Evolutionary conservation across 2,888 invertebrate species (phyloP), one percentile per base, ranked within the genome.

Genomic region (Heliconius ethilla): DNA sequence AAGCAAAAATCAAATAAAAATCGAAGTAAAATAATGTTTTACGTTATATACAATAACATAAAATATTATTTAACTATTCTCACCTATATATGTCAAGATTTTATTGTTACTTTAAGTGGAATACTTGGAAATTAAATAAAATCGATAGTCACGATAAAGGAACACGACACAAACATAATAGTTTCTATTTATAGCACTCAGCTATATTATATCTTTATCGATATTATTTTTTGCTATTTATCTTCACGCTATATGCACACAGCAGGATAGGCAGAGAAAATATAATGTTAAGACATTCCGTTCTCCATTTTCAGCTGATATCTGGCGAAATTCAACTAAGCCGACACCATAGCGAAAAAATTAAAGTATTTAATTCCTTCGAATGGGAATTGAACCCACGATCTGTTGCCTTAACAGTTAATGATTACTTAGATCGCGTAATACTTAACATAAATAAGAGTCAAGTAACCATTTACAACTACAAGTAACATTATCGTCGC

Each of bases 371-470:
- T 18, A 51, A 51, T 51, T 51, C 0, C 51, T 7, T 51, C 51
- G 0, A 51, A 18, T 51, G 18, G 7, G 51, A 51, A 51, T 51
- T 2, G 7, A 51, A 51, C 7, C 22, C 51, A 51, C 7, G 2
- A 9, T 7, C 51, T 51, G 7, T 51, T 7, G 18, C 51, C 7
- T 9, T 22, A 0, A 51, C 51, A 22, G 51, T 51, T 51, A 22
- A 22, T 51, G 40, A 45, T 29, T 63, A 69, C 40, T 37, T 65
- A 51, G 18, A 72, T 51, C 33, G 40, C 77, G 62, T 45, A 77
- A 62, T 67, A 86, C 84, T 62, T 40, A 18, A 37, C 74, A 63
- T 40, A 74, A 63, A 62, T 62, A 73, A 62, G 70, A 77, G 70
- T 45, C 67, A 67, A 74, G 40, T 37, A 63, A 62, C 40, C 40